Percentiles rank a stretch among this genome's conserved stretches.
These are phyloP conservation scores for Ursus arctos DNA, from an alignment of 2,113 vertebrate genomes.

Conservation along the genomic window DNA sequence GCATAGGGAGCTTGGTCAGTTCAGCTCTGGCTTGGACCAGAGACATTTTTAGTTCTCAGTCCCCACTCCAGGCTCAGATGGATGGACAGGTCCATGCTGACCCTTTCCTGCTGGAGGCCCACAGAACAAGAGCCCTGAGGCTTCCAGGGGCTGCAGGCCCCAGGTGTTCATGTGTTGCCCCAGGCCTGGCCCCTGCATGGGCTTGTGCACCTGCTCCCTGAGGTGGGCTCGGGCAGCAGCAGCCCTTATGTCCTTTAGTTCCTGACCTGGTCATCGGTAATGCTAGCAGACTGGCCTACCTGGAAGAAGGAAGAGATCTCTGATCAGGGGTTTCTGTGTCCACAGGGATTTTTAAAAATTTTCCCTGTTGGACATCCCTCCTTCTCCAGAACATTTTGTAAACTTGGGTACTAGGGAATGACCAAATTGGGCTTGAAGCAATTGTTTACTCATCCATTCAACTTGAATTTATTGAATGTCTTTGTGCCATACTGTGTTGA, in stretches of 20 bases:
- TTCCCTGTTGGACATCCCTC: background rate
- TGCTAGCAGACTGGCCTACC: background rate
- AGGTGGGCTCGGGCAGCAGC: background rate
- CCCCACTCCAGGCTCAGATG: background rate
- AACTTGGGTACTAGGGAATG: background rate
- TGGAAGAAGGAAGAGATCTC: background rate
- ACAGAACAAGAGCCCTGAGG: background rate
- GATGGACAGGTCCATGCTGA: background rate
- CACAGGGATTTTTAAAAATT: background rate
- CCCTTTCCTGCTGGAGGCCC: background rate
- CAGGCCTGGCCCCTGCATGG: background rate
- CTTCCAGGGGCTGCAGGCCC: background rate
- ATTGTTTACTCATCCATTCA: background rate
- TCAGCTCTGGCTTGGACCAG: background rate
- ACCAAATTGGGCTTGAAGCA: background rate
- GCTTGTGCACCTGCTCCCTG: background rate
- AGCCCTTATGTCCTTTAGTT: background rate
- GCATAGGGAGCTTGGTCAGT: background rate
- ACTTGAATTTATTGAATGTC: background rate
- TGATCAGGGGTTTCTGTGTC: background rate
- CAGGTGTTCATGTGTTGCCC: background rate
- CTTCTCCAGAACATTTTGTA: background rate
- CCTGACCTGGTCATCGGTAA: background rate
- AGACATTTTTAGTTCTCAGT: background rate
- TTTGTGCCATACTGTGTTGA: background rate